phyloP scores from a whole-genome alignment of 2,888 invertebrate species.

The Machimus rusticus region DNA sequence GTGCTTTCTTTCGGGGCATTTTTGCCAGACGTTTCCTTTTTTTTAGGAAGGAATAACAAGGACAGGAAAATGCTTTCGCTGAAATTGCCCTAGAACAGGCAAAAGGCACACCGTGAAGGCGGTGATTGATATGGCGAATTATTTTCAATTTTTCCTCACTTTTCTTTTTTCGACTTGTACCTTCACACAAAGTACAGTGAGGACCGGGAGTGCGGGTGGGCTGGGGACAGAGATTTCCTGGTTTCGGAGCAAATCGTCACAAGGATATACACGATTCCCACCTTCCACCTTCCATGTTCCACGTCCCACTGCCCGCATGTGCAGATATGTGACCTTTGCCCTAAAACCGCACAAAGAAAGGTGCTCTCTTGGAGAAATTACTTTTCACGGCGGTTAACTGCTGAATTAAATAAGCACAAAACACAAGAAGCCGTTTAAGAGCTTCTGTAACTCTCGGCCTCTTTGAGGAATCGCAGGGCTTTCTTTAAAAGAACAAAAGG shows the following conservation, averaged over 20 bases:
- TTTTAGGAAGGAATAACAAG: conserved; percentile 22
- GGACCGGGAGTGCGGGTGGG: background rate
- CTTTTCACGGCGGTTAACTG: background rate
- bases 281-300: background rate
- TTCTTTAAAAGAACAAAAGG: background rate
- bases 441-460: background rate
- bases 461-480: background rate
- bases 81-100: conserved; percentile 36
- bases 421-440: background rate
- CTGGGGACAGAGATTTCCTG: background rate
- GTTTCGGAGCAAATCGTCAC: background rate
- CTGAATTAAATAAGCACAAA: background rate
- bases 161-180: conserved; percentile 2
- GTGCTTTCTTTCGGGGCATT: conserved; percentile 15
- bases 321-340: background rate
- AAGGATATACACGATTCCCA: background rate
- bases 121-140: conserved; percentile 37
- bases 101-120: conserved; percentile 21
- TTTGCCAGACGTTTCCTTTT: conserved; percentile 17
- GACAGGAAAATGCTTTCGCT: conserved; percentile 40
- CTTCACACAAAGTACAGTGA: background rate
- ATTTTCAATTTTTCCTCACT: conserved; percentile 37
- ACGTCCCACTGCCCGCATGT: background rate
- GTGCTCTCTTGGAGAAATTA: background rate
- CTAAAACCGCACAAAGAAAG: background rate